Percentiles rank a stretch among this genome's conserved stretches.
Conservation (phyloP, 37 sponge, comb jelly and placozoan species). For the Crambe crambe region DNA sequence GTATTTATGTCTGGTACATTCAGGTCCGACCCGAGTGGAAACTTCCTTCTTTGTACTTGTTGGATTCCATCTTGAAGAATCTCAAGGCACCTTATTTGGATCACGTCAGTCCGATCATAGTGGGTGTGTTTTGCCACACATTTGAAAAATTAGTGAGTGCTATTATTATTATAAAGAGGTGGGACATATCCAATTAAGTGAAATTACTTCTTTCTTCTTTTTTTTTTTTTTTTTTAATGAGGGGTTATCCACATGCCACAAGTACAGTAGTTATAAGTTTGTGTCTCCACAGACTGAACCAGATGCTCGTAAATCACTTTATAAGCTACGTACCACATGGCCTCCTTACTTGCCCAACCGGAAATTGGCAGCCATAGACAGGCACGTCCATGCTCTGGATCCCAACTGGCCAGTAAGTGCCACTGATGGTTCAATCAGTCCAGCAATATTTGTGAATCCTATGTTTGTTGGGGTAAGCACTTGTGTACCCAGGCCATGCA, state of each 20-base stretch:
- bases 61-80: conserved; percentile 97
- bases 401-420: conserved; percentile 78
- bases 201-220: too few species aligned
- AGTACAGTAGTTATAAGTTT: too few species aligned
- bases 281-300: conserved; percentile 64
- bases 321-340: conserved; percentile 90
- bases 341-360: conserved; percentile 28
- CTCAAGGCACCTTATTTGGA: conserved; percentile 76
- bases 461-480: conserved; percentile 41
- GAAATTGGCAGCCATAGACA: conserved; percentile 79
- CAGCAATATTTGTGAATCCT: conserved; percentile 74
- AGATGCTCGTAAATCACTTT: conserved; percentile 53
- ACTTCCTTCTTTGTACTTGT: conserved; percentile 89
- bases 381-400: conserved; percentile 75
- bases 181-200: too few species aligned
- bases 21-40: conserved; percentile 74
- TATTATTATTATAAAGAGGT: too few species aligned
- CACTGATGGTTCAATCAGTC: conserved; percentile 9
- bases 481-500: too few species aligned
- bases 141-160: conserved; percentile 80
- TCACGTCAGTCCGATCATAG: conserved; percentile 67
- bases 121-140: conserved; percentile 73
- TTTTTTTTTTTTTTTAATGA: too few species aligned
- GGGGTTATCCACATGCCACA: too few species aligned
- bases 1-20: conserved; percentile 14